Evolutionary conservation across 2,113 vertebrate genomes (phyloP).

Genomic region (Callithrix jacchus): DNA sequence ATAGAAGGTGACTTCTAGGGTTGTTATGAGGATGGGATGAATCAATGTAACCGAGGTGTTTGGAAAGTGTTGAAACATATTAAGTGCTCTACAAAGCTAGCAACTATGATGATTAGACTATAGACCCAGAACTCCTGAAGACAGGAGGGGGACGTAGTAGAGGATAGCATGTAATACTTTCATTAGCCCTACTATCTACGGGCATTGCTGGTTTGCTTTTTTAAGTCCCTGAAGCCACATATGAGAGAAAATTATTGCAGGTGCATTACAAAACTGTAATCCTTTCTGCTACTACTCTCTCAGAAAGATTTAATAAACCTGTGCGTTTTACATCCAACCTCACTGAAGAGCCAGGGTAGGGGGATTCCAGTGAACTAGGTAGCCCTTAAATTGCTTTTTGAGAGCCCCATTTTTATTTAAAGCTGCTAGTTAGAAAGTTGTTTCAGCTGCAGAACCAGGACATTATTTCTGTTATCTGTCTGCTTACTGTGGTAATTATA

Average conservation of each 20-base stretch:
- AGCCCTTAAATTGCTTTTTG: background rate
- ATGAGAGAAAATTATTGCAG: background rate
- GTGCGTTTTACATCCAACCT: background rate
- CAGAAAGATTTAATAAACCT: background rate
- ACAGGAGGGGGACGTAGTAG: background rate
- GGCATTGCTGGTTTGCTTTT: background rate
- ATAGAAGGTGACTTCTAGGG: background rate
- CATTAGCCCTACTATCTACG: background rate
- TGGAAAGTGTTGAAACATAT: background rate
- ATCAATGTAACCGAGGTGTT: background rate
- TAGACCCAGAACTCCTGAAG: background rate
- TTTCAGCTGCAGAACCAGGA: background rate
- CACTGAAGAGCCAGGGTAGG: background rate
- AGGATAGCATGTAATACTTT: background rate
- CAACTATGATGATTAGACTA: background rate
- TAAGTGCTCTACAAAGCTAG: background rate
- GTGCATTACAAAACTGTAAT: background rate
- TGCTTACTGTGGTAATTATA: background rate
- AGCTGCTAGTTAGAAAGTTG: background rate
- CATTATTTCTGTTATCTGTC: background rate
- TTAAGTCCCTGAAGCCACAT: background rate
- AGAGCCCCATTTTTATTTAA: background rate
- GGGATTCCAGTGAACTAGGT: background rate
- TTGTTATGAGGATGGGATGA: background rate
- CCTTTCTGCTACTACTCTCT: background rate